phyloP scores from a whole-genome alignment of 2,113 vertebrate species.

The Dipodomys spectabilis region DNA sequence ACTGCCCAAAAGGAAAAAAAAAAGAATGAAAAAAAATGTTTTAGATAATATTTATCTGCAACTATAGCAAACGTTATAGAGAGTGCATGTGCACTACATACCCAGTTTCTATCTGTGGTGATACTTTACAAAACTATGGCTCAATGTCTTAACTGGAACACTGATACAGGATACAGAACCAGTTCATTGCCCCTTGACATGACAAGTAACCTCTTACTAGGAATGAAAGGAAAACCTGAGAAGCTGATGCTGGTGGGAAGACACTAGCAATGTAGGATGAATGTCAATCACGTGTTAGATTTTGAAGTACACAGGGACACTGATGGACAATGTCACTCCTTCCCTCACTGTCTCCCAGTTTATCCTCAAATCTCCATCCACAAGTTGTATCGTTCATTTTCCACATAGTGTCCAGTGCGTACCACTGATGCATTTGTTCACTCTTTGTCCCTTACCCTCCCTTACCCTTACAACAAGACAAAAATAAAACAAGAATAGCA shows the following conservation, averaged over 20 bases:
- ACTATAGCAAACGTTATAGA: neutral
- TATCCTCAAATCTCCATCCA: too few species aligned
- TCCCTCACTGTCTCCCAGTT: too few species aligned
- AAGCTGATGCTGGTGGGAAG: neutral
- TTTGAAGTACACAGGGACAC: neutral
- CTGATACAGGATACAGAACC: neutral
- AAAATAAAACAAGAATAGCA: too few species aligned
- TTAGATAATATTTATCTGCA: neutral
- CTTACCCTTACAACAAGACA: too few species aligned
- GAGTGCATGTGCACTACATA: neutral
- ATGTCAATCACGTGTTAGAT: neutral
- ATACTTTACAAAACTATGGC: neutral
- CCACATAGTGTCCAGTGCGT: too few species aligned
- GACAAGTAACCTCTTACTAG: neutral
- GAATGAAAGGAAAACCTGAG: neutral
- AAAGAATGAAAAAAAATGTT: neutral
- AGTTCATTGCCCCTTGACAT: neutral
- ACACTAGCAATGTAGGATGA: neutral
- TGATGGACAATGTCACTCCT: too few species aligned
- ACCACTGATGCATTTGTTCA: too few species aligned
- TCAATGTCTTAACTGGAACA: neutral
- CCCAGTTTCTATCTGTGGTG: neutral
- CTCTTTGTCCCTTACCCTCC: too few species aligned
- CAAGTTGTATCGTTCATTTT: too few species aligned
- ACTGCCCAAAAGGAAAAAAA: too few species aligned